Base-by-base conservation (phyloP, 1,140 invertebrate genomes). In the Bombus balteatus region DNA sequence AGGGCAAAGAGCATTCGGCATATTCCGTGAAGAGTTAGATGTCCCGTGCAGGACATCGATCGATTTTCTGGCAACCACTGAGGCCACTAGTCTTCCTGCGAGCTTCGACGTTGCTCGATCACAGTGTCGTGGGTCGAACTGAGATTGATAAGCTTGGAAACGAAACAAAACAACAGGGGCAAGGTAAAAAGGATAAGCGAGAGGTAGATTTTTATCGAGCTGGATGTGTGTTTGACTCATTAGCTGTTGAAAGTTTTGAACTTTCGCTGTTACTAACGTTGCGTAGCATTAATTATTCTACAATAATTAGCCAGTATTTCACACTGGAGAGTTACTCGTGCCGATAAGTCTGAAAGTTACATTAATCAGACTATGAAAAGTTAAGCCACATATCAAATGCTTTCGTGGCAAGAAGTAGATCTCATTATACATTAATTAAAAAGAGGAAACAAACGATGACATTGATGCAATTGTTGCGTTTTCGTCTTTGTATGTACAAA, bases 91-190 rank as follows among this genome's bases (percentile, higher is more conserved):
- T 85, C 53, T 43, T 79, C 37, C 28, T 32, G n/a, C 12, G 10
- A n/a, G 32, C n/a, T 53, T 73, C 83, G 77, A 80, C 77, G 37
- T 65, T 57, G 39, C 68, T 85, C 77, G 77, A 85, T 80, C 47
- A 59, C 37, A 22, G n/a, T 71, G 66, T 71, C 39, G 28, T n/a
- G 37, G 25, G 41, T 32, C 53, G 10, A 81, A 25, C 53, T 34
- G 79, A 87, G 39, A 70, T 83, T 81, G 73, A 89, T 89, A 87
- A 87, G 15, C 65, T 76, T 41, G 18, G 41, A 15, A n/a, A 57
- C 70, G 41, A 13, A 70, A 18, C 73, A 47, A 32, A 75, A 74
- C 80, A 15, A 34, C 75, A 34, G 37, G 70, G 59, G 22, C 0
- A 53, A 57, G 25, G 32, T 53, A 53, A 41, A 53, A 53, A 53